Evolutionary conservation across 2,113 vertebrate species (phyloP), one percentile per base, ranked within the genome.

Genomic region (Clarias magur): DNA sequence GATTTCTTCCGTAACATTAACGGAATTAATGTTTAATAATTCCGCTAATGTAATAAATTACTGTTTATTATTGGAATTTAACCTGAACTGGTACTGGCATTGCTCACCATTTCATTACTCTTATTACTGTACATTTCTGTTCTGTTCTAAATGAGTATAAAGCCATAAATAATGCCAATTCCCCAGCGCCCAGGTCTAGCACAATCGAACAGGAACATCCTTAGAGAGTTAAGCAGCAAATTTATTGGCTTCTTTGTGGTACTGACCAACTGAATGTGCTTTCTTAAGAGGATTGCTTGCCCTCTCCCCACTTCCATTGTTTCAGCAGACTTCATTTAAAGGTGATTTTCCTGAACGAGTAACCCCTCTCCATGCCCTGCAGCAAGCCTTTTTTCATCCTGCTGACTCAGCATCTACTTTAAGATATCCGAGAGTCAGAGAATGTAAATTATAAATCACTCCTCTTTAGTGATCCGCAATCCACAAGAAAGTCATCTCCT

Each of bases 361-460:
- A 56, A 56, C 21, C 73, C 73, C 42, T 57, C 21, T 76, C 42
- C 11, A 12, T n/a, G 73, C 73, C 57, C 60, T 30, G 3, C 23
- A 67, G 38, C 62, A 67, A 65, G 42, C 53, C 25, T 68, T 83
- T 68, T 83, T 54, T 63, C 82, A 70, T 54, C 65, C 57, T 63
- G 56, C 79, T 54, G 73, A 63, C 60, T 23, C 59, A 72, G 21
- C 62, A 23, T 63, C 78, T 79, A 2, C 57, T 82, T 82, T 85
- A 23, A 72, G 59, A 85, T 19, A 19, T 79, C 82, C 30, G 82
- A 56, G 84, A 78, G 25, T 54, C 38, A 59, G n/a, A 56, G 73
- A 70, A 83, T 80, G 70, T 89, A 85, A 85, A 84, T 80, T 73
- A 85, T 84, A 89, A 85, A 79, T 79, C 86, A 86, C 76, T 86